Conservation (phyloP, 2,797 vertebrate genomes). For the Poeciliopsis paucimaculata region DNA sequence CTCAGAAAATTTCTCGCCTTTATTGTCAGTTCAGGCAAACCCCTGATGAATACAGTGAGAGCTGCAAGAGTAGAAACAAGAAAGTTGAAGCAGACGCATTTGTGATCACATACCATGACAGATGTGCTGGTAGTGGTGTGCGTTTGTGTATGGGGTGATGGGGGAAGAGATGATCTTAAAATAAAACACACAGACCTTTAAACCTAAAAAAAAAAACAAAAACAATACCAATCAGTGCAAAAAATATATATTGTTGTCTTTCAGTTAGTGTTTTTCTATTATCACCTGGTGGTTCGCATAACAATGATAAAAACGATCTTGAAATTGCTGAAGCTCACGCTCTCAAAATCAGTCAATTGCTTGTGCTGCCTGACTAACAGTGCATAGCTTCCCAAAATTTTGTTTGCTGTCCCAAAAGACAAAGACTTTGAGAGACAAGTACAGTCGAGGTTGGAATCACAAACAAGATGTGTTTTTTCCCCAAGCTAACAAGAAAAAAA, state of each 20-base stretch:
- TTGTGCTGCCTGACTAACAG: slow-evolving; percentile 10
- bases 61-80: slow-evolving; percentile 79
- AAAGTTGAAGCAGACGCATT: slow-evolving; percentile 80
- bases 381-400: slow-evolving; percentile 11
- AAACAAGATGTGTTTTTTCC: background rate
- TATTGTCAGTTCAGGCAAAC: slow-evolving; percentile 81
- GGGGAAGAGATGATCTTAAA: slow-evolving; percentile 34
- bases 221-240: background rate
- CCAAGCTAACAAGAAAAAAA: background rate
- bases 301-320: background rate
- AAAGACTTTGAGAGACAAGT: slow-evolving; percentile 19
- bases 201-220: slow-evolving; percentile 10
- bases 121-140: slow-evolving; percentile 65
- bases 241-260: slow-evolving; percentile 14
- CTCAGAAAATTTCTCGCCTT: slow-evolving; percentile 77
- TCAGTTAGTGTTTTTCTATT: background rate
- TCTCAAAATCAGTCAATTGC: slow-evolving; percentile 12
- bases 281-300: background rate
- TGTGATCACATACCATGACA: slow-evolving; percentile 80
- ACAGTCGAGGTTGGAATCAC: background rate
- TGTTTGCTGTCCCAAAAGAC: slow-evolving; percentile 20
- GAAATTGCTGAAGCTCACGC: slow-evolving; percentile 7
- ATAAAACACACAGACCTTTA: slow-evolving; percentile 28
- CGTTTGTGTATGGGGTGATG: slow-evolving; percentile 7
- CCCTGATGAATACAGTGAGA: slow-evolving; percentile 80